phyloP scores from a whole-genome alignment of 2,113 vertebrate genomes.

The Panurus biarmicus region DNA sequence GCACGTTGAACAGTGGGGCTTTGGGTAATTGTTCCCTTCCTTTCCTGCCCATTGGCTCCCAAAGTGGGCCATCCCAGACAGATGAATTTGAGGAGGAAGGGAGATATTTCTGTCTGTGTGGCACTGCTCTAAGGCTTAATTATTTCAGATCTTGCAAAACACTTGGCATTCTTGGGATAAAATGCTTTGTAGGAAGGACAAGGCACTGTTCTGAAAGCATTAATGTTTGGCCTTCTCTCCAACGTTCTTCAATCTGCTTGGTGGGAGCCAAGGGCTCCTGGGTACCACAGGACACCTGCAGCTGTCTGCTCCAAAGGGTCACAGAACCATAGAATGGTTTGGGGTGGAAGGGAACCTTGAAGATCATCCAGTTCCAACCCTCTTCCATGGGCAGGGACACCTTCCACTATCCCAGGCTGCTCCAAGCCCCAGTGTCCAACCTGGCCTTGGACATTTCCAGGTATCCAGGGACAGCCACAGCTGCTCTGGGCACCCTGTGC shows the following conservation, averaged over 20 bases:
- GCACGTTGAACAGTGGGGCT: rapidly evolving
- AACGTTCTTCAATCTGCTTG: background rate
- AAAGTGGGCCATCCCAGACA: background rate
- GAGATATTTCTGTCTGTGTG: background rate
- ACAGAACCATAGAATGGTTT: background rate
- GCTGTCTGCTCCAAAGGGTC: background rate
- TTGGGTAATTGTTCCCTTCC: background rate
- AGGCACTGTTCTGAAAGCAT: background rate
- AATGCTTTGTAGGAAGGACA: background rate
- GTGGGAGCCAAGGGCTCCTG: background rate
- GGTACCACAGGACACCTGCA: background rate
- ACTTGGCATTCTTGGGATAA: background rate
- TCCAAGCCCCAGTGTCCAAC: rapidly evolving
- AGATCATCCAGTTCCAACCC: background rate
- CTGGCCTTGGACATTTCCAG: background rate
- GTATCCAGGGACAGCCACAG: background rate
- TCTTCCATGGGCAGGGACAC: background rate
- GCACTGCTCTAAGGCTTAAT: background rate
- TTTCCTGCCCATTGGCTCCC: background rate
- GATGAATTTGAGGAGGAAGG: background rate
- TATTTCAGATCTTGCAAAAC: background rate
- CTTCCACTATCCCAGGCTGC: rapidly evolving
- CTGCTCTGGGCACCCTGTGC: background rate
- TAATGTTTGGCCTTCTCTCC: background rate
- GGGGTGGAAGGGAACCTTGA: background rate